Conservation (phyloP, 2,797 vertebrate genomes). For the Pangasius djambal region DNA sequence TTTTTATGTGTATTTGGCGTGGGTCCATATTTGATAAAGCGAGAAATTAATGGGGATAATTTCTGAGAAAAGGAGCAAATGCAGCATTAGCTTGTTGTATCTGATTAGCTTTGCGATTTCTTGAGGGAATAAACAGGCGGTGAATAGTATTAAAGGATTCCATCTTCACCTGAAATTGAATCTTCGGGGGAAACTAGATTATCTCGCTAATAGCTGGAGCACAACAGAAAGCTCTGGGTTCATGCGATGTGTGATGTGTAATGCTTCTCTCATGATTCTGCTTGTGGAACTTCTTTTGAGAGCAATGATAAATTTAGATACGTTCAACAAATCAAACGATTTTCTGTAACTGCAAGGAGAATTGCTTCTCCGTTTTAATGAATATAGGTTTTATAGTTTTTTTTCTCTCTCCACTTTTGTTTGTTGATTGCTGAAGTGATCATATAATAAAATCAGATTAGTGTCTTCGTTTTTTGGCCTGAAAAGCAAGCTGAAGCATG, state of each 20-base stretch:
- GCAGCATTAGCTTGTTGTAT: background rate
- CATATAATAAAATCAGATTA: background rate
- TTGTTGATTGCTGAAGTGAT: background rate
- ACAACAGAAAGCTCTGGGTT: background rate
- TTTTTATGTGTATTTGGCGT: background rate
- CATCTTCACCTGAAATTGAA: background rate
- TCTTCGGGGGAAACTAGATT: background rate
- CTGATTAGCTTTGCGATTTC: background rate
- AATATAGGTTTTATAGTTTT: background rate
- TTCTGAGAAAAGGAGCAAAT: background rate
- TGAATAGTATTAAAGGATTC: background rate
- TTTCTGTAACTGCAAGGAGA: background rate
- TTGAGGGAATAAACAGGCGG: background rate
- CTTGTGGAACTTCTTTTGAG: background rate
- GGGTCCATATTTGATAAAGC: conserved; percentile 3
- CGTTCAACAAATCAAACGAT: background rate
- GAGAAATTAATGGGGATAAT: background rate
- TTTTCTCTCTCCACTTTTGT: background rate
- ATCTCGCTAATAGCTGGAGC: background rate
- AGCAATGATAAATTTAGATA: too few relatives aligned
- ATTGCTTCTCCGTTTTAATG: background rate
- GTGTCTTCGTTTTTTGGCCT: background rate
- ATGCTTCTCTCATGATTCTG: background rate
- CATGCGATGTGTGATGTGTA: background rate
- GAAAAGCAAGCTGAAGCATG: background rate